phyloP scores from a whole-genome alignment of 2,113 vertebrate genomes.

The Ovibos moschatus region DNA sequence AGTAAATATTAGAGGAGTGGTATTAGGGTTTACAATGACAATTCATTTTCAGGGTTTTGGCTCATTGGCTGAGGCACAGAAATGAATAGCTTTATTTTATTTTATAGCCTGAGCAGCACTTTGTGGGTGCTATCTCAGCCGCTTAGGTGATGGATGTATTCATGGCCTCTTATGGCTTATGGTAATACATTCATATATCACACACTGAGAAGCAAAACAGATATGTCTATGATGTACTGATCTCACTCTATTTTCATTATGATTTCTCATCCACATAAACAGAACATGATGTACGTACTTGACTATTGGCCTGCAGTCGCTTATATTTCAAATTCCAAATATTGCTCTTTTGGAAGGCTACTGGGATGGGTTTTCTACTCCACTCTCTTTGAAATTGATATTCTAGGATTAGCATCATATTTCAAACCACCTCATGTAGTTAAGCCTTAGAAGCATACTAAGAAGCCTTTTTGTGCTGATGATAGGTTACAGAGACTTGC shows the following conservation, averaged over 20 bases:
- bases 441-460: background rate
- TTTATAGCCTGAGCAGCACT: conserved; percentile 56
- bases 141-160: conserved; percentile 48
- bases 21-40: conserved; percentile 56
- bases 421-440: conserved; percentile 5
- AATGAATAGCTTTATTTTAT: conserved; percentile 60
- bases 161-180: conserved; percentile 44
- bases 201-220: conserved; percentile 23
- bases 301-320: conserved; percentile 16
- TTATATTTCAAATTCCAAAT: conserved; percentile 50
- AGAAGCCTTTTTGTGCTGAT: background rate
- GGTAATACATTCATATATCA: conserved; percentile 61
- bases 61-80: conserved; percentile 60
- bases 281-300: conserved; percentile 39
- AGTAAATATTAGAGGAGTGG: conserved; percentile 30
- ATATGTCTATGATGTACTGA: background rate
- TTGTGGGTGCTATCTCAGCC: conserved; percentile 7
- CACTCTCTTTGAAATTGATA: conserved; percentile 44
- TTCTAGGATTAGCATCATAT: conserved; percentile 35
- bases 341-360: conserved; percentile 47
- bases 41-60: conserved; percentile 57
- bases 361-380: conserved; percentile 25
- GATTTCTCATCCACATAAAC: conserved; percentile 31
- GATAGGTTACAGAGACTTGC: background rate
- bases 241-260: conserved; percentile 55